Base-by-base conservation (phyloP, 2,113 vertebrate species). In the Ochotona curzoniae region DNA sequence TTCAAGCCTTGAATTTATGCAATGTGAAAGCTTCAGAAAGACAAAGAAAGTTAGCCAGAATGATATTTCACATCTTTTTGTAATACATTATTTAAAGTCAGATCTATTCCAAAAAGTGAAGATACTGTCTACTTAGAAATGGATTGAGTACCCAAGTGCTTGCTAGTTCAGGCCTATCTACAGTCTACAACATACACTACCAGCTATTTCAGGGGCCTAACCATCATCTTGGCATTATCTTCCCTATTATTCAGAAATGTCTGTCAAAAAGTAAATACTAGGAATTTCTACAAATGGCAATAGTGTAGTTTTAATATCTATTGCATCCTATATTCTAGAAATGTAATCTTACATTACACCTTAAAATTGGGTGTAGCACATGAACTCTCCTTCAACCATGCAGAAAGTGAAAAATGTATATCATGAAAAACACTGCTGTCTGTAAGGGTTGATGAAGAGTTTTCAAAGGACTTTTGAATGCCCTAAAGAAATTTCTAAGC, bases 361-460 rank as follows among this genome's bases (percentile, higher is more conserved):
- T 96, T 98, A 96, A 98, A 98, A 98, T 97, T 97, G 96, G 94
- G 97, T 97, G 84, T 93, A 96, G 96, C 93, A 91, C 95, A 96
- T 95, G 96, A 98, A 97, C 96, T 95, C 96, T 95, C 96, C 80
- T 90, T 97, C 97, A 98, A 96, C 94, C 96, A 91, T 96, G 97
- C 95, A 96, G 96, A 97, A 97, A 98, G 97, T 91, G 87, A 96
- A 97, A 57, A 97, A 97, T 92, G 91, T 97, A 18, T 97, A 90
- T 97, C 96, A 95, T 74, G 89, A 95, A 95, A 78, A 96, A 97
- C 66, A 60, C 82, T 80, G 87, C 97, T 96, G 83, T 97, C 95
- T 97, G 74, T 44, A 66, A 94, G 93, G 97, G 97, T 95, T 94
- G 97, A 97, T 93, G 97, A 96, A 96, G 96, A 97, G 87, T 83